These are phyloP conservation scores for Sylvilagus floridanus DNA, from an alignment of 2,797 vertebrate species.

Conservation along the genomic window DNA sequence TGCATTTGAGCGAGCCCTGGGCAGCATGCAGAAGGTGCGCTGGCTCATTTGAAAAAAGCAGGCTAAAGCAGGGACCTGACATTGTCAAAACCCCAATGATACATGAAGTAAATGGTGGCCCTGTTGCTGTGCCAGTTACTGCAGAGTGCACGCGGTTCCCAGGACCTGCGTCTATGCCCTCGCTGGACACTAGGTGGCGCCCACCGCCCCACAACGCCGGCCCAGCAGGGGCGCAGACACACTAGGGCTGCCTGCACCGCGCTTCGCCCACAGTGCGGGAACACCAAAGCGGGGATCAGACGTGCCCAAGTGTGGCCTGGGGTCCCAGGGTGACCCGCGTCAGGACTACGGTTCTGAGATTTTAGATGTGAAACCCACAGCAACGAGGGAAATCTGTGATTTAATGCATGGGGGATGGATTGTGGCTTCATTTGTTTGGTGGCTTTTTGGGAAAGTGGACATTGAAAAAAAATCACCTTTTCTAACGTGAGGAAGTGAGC, in stretches of 20 bases:
- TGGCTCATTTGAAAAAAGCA: neutral
- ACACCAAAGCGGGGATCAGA: neutral
- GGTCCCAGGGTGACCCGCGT: too few species aligned
- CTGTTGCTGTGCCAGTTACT: too few species aligned
- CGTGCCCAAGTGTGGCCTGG: neutral
- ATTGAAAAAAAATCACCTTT: neutral
- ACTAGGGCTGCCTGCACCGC: too few species aligned
- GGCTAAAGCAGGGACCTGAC: neutral
- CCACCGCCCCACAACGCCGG: slow-evolving; percentile 60
- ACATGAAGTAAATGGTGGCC: accelerated
- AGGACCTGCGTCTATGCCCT: neutral
- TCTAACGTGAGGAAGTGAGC: neutral
- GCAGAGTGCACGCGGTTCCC: neutral
- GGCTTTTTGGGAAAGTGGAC: neutral
- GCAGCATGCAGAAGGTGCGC: neutral
- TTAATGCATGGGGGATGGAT: neutral
- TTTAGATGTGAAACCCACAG: neutral
- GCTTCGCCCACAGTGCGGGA: neutral
- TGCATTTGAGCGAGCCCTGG: neutral
- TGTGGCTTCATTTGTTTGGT: neutral
- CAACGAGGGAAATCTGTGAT: neutral
- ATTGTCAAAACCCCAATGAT: neutral
- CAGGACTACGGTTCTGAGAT: neutral
- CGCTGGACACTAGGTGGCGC: slow-evolving; percentile 85
- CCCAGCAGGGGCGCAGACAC: neutral